Conservation (phyloP, 1,140 invertebrate species). For the Lerema accius region DNA sequence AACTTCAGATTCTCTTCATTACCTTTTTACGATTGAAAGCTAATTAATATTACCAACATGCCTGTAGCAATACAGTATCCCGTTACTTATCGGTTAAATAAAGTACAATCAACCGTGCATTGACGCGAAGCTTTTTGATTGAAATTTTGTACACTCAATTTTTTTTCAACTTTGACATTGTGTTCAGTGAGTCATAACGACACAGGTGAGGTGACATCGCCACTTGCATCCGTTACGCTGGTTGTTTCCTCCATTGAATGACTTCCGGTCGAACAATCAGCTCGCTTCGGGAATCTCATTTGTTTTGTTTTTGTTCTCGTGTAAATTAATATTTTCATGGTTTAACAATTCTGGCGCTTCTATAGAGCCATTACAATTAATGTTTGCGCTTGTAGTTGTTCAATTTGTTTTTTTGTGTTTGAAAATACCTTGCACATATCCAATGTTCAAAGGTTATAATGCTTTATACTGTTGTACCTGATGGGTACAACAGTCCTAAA, state of each 20-base stretch:
- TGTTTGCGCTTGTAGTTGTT: slow-evolving; percentile 6
- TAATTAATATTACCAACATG: too few relatives aligned
- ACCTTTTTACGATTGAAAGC: too few relatives aligned
- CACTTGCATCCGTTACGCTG: slow-evolving; percentile 45
- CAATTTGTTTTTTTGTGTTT: neutral
- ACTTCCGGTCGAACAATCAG: slow-evolving; percentile 54
- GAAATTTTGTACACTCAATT: neutral
- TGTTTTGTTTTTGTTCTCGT: slow-evolving; percentile 20
- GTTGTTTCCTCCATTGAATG: slow-evolving; percentile 58
- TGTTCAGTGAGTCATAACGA: slow-evolving; percentile 44
- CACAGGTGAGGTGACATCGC: slow-evolving; percentile 51
- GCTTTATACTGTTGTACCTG: too few relatives aligned
- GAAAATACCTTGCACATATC: too few relatives aligned
- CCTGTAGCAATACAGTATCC: too few relatives aligned
- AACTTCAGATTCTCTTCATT: too few relatives aligned
- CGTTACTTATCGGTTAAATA: neutral
- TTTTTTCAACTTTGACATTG: slow-evolving; percentile 56
- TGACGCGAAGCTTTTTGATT: neutral
- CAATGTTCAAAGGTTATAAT: too few relatives aligned
- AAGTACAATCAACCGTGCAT: neutral
- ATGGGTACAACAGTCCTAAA: too few relatives aligned
- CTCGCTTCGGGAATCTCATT: slow-evolving; percentile 46
- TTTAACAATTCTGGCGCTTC: slow-evolving; percentile 23
- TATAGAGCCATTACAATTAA: neutral
- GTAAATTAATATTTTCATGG: slow-evolving; percentile 14